Base-by-base conservation (phyloP, 2,113 vertebrate species). In the Phoenicopterus ruber region DNA sequence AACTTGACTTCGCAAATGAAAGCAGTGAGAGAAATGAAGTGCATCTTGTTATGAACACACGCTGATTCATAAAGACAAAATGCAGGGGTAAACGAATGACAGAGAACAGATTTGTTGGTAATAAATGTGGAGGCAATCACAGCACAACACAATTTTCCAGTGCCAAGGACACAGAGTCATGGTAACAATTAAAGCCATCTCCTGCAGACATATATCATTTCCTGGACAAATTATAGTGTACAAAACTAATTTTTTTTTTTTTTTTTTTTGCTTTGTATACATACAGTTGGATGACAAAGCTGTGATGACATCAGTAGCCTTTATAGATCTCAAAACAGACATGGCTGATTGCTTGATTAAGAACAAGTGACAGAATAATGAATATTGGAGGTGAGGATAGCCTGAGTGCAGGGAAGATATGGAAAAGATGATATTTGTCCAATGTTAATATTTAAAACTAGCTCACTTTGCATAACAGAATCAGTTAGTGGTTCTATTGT, bases 1-100 rank as follows among this genome's bases (percentile, higher is more conserved):
- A 95, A 73, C 55, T 63, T 71, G 67, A 59, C 65, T 93, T 90
- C 29, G 10, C n/a, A 94, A 93, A 93, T 95, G 70, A 91, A 97
- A 86, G 13, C 18, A 94, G 38, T 73, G 81, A 82, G 82, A 93
- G 29, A 95, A 95, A 87, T 31, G 8, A 82, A 93, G 62, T 66
- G 15, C 16, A 66, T 82, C 82, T 91, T 93, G 20, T 90, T 96
- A 88, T 65, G 80, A 88, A 58, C 42, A 73, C 4, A 21, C 54
- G 77, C 28, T 61, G 76, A 93, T 85, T 89, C 76, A 88, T 63
- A 86, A 77, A 86, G 49, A 82, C 6, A 87, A 86, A 91, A 90
- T 85, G 15, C 20, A 32, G 40, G 17, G 19, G 52, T 86, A 93
- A 96, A 83, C 3, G 7, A 93, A 86, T 86, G 83, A 66, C 82